Evolutionary conservation across 1,140 invertebrate genomes (phyloP), one percentile per base, ranked within the genome.

Genomic region (Drosophila orena): DNA sequence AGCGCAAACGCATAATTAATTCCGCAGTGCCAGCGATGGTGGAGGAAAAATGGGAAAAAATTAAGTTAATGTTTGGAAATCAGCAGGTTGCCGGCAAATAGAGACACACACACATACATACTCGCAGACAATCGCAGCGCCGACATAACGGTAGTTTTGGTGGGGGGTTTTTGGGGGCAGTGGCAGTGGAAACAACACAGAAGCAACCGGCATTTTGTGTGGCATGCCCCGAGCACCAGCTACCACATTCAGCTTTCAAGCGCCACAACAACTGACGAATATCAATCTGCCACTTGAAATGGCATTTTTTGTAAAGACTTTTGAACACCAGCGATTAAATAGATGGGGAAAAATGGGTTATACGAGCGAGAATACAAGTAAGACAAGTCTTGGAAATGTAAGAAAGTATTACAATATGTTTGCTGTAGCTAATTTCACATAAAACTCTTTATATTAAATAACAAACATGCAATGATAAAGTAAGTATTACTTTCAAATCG

Each of bases 1-100:
- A 88, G 83, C 83, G 83, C 83, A 79, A 86, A 86, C 83, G 83
- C 83, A 86, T 86, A 86, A 86, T 88, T 86, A 86, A 86, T 86
- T 86, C 77, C 83, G 76, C 47, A 59, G 61, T 59, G 76, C 59
- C 76, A 57, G 71, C 38, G n/a, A 42, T 47, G 47, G 42, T 60
- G 76, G 34, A 20, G 47, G 34, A 68, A 44, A 69, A 64, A 81
- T 86, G 74, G 61, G 74, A 88, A 81, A 88, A 79, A 86, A 79
- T 76, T 58, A 89, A 88, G 84, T 89, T 79, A 77, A 89, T 81
- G 79, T 88, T 79, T 86, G 60, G 83, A 83, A 86, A 86, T 86
- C 75, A 55, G 52, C 83, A 79, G 80, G 79, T 83, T 78, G 56
- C 53, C 43, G 30, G 64, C 64, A 42, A 64, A 47, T 40, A 43